Percentiles rank a stretch among this genome's conserved stretches.
phyloP scores from a whole-genome alignment of 2,797 vertebrate genomes.

The Silurus lanzhouensis region DNA sequence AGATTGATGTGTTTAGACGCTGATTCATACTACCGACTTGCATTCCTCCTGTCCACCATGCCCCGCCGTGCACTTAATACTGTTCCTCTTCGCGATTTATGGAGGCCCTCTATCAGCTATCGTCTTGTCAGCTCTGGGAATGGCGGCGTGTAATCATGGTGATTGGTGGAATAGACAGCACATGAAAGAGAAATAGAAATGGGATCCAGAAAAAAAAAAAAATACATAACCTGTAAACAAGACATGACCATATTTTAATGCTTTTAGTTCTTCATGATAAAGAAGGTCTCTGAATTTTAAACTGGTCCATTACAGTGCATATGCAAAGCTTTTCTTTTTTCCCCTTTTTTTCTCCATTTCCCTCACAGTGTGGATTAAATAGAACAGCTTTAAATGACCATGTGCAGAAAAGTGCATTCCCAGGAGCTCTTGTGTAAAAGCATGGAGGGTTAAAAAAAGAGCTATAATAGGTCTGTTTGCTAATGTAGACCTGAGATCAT shows the following conservation, averaged over 20 bases:
- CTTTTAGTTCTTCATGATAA: not conserved
- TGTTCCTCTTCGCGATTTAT: conserved; percentile 70
- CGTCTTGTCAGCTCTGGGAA: conserved; percentile 35
- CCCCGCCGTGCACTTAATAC: conserved; percentile 73
- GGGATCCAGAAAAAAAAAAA: conserved; percentile 1
- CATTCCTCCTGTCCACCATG: conserved; percentile 66
- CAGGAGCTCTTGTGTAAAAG: conserved; percentile 9
- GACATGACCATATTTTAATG: not conserved
- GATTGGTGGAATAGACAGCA: conserved; percentile 45
- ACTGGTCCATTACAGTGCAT: conserved; percentile 4
- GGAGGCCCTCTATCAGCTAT: conserved; percentile 35
- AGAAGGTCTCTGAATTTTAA: not conserved
- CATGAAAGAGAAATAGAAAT: conserved; percentile 36
- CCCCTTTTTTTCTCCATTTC: not conserved
- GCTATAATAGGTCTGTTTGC: not conserved
- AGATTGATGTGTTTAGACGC: conserved; percentile 66
- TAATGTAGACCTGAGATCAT: not conserved
- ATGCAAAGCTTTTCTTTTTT: not conserved
- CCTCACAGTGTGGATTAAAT: conserved; percentile 15
- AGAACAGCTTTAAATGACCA: not conserved
- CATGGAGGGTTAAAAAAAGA: not conserved
- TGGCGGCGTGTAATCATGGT: conserved; percentile 44
- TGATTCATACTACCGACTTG: conserved; percentile 68
- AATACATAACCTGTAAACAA: not conserved
- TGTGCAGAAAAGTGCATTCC: not conserved